Percentiles rank a stretch among this genome's conserved stretches.
Evolutionary conservation across 2,113 vertebrate genomes (phyloP).

Genomic region (Ivindomyrus marchei): DNA sequence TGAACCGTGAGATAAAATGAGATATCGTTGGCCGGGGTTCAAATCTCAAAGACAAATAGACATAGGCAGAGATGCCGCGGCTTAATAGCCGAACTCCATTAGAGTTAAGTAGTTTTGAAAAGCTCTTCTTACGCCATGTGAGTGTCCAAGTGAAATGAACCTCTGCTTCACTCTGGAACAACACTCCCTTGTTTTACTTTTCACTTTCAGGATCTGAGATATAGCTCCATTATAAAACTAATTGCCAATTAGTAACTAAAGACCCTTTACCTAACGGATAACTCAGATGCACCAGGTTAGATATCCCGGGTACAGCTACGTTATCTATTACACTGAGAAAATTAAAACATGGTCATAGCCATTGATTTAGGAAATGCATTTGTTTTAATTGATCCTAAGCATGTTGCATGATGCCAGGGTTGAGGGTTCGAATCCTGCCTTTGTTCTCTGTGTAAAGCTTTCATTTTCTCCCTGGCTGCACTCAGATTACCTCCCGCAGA

Average conservation of each 20-base stretch:
- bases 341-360: not conserved
- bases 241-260: conserved; percentile 1
- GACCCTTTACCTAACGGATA: not conserved
- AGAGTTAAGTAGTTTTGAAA: conserved; percentile 8
- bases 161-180: not conserved
- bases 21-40: not conserved
- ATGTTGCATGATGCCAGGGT: not conserved
- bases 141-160: not conserved
- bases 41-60: conserved; percentile 13
- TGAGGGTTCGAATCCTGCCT: not conserved
- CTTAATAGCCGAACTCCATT: conserved; percentile 1
- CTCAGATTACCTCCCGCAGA: not conserved
- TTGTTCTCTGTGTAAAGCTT: not conserved
- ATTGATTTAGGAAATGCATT: not conserved
- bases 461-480: not conserved
- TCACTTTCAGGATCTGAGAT: not conserved
- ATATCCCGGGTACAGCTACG: not conserved
- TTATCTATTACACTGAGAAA: not conserved
- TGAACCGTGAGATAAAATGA: not conserved
- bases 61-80: not conserved
- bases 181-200: not conserved
- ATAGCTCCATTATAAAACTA: not conserved
- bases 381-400: not conserved
- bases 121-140: not conserved
- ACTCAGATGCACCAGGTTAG: not conserved